These are phyloP conservation scores for Geococcyx californianus DNA, from an alignment of 2,113 vertebrate genomes.

Conservation along the genomic window DNA sequence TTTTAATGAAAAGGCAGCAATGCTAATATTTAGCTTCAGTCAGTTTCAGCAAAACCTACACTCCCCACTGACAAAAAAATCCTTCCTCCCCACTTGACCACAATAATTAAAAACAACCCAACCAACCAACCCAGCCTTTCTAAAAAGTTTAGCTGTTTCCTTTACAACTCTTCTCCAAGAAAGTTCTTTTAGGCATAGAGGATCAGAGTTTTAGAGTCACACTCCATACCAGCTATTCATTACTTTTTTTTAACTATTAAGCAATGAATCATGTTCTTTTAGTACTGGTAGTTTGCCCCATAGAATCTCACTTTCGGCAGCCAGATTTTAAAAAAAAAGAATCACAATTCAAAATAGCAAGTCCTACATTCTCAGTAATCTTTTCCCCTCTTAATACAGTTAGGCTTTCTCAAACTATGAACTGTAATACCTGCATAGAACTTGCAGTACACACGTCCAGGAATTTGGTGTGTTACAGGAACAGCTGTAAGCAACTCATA, in stretches of 20 bases:
- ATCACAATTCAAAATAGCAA: neutral
- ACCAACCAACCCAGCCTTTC: neutral
- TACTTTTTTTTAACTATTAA: neutral
- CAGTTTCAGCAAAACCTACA: neutral
- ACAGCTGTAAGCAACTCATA: fast-evolving
- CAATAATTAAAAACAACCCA: neutral
- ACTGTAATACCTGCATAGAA: neutral
- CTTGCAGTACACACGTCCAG: fast-evolving
- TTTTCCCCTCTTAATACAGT: fast-evolving
- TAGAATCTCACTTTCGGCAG: neutral
- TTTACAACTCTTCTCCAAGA: neutral
- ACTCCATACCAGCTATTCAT: neutral
- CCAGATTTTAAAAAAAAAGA: neutral
- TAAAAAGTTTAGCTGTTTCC: neutral
- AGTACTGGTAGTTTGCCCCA: neutral
- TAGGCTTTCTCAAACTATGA: neutral
- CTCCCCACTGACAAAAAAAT: neutral
- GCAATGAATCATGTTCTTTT: neutral
- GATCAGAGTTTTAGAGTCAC: neutral
- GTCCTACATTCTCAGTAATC: neutral
- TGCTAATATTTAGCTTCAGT: neutral
- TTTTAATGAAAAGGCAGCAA: neutral
- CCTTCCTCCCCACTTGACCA: neutral
- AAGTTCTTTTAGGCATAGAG: neutral
- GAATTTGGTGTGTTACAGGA: neutral